These are phyloP conservation scores for Clavelina lepadiformis DNA, from an alignment of 23 tunicate genomes.

Conservation along the genomic window DNA sequence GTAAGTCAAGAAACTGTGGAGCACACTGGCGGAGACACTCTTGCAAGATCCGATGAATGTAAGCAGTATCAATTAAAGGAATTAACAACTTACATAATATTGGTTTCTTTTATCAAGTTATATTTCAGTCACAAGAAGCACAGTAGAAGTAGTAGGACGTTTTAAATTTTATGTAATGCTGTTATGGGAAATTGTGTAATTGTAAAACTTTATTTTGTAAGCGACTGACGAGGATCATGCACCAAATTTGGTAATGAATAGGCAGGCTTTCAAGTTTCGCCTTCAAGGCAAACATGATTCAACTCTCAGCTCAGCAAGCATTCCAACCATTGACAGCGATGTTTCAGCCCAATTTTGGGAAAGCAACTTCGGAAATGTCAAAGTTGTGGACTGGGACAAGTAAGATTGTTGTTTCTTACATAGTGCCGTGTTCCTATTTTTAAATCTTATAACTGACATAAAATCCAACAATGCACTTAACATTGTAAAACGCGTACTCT, in stretches of 20 bases:
- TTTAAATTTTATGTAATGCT: background rate
- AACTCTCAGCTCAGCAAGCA: background rate
- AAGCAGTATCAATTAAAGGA: no score
- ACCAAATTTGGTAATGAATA: conserved; percentile 39
- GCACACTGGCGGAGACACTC: no score
- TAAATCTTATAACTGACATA: no score
- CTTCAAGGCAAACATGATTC: conserved; percentile 25
- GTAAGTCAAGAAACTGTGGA: conserved; percentile 24
- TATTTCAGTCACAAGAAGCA: background rate
- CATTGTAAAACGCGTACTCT: no score
- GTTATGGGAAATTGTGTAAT: background rate
- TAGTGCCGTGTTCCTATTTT: no score
- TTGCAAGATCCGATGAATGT: no score
- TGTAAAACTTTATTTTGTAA: background rate
- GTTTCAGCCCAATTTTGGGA: conserved; percentile 51
- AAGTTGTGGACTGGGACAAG: conserved; percentile 47
- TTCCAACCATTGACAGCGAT: conserved; percentile 10
- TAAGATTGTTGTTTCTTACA: no score
- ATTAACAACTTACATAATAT: no score
- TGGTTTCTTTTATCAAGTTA: no score
- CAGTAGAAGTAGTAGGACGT: background rate
- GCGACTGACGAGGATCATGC: conserved; percentile 27
- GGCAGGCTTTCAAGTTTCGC: conserved; percentile 53
- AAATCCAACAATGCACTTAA: no score
- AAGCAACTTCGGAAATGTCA: conserved; percentile 44